Evolutionary conservation across 2,797 vertebrate genomes (phyloP), one percentile per base, ranked within the genome.

Genomic region (Limosa lapponica): DNA sequence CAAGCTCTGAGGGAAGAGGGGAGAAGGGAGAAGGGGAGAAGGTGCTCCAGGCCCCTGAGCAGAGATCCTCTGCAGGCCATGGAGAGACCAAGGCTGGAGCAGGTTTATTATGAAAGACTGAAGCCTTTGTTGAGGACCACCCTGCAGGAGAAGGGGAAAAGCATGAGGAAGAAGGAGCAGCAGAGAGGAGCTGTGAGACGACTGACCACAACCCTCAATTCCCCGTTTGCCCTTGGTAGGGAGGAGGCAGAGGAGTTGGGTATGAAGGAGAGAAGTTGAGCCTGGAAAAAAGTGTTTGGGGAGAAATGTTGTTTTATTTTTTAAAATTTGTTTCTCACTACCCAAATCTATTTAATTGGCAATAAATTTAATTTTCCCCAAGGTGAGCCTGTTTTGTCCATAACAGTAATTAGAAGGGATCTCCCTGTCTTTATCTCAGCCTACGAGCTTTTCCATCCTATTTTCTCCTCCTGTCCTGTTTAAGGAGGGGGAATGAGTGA

Each of bases 1-100:
- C 0, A 4, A 39, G 3, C 11, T 0, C 8, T 0, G 0, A 44
- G 28, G 2, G 5, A 25, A 75, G 16, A 3, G 3, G 6, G 3
- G 24, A 49, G 48, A 27, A 27, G 49, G 1, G 3, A 65, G 34
- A 16, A 49, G 32, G 9, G 10, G 23, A 16, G 4, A 41, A 32
- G 27, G 24, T 17, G 55, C 8, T 19, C 12, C 22, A 43, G 55
- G 13, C 0, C 0, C 10, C 10, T 1, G 3, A 39, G 39, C 1
- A 30, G 49, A 24, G 16, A 15, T 51, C 8, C 20, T 6, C 7
- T 25, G 43, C 11, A 57, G 28, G 22, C 39, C 8, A 1, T 16
- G 36, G 32, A 43, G 28, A 34, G 3, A 19, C 8, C 2, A 12
- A 0, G 0, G 1, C 17, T 17, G 9, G 13, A 65, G 46, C 9